Evolutionary conservation across 2,888 invertebrate species (phyloP).

Genomic region (Micropterix aruncella): DNA sequence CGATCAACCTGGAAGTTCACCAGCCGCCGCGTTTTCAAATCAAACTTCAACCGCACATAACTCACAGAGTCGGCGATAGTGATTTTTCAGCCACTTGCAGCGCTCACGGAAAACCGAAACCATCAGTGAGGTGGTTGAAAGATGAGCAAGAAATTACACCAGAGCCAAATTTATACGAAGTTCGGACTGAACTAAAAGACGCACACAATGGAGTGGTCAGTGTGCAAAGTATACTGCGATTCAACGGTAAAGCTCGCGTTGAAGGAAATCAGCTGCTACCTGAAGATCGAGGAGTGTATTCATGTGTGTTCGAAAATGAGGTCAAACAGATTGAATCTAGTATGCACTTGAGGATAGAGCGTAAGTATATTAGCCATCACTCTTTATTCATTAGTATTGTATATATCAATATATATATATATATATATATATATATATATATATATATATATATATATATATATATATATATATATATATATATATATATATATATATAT

Average conservation of each 20-base stretch:
- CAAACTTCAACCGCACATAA: conserved; percentile 71
- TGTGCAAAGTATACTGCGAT: conserved; percentile 70
- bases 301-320: conserved; percentile 80
- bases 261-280: conserved; percentile 65
- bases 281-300: conserved; percentile 74
- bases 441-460: too few relatives aligned
- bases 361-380: too few relatives aligned
- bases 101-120: conserved; percentile 80
- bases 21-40: conserved; percentile 77
- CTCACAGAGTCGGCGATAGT: conserved; percentile 62
- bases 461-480: too few relatives aligned
- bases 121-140: conserved; percentile 74
- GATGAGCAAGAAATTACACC: conserved; percentile 68
- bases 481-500: too few relatives aligned
- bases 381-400: too few relatives aligned
- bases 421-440: too few relatives aligned
- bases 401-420: too few relatives aligned
- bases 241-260: conserved; percentile 65
- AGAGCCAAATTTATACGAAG: conserved; percentile 66
- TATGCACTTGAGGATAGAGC: conserved; percentile 85
- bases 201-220: conserved; percentile 67
- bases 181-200: conserved; percentile 63
- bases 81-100: conserved; percentile 72
- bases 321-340: conserved; percentile 77
- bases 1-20: conserved; percentile 73